Base-by-base conservation (phyloP, 2,888 invertebrate genomes). In the Polymixis lichenea region DNA sequence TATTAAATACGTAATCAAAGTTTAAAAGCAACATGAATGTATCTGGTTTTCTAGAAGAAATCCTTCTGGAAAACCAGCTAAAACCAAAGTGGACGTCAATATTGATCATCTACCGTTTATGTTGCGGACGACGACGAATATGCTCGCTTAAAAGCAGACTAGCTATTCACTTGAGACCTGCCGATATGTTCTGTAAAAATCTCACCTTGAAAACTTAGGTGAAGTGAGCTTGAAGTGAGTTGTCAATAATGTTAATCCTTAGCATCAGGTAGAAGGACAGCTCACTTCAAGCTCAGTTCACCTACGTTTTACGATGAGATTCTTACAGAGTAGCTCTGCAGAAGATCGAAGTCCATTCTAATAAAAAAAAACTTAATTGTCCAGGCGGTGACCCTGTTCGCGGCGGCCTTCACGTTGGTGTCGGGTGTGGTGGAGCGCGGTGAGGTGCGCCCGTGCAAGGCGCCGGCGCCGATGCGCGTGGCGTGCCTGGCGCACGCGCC, bases 381-480 rank as follows among this genome's bases (percentile, higher is more conserved):
- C 32, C 88, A 96, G 96, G 92, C 95, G 32, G 92, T 94, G 79
- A 94, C 95, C 0, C 80, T 96, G 76, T 94, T 95, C 85, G 91
- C 95, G 80, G 89, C 93, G 7, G 92, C 94, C 6, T 95, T 95
- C 86, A 90, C 89, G 0, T 85, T 94, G 84, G 95, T 94, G 80
- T 85, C 89, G 17, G 88, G 89, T 56, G 92, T 92, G 78, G 78
- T 93, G 87, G 93, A 93, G 76, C 90, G 91, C 43, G 82, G 84
- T n/a, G 92, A 90, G 62, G 38, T 74, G 61, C 88, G 88, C 28
- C 25, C 77, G 8, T 75, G 75, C 77, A 92, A 93, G 80, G 75
- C 84, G 65, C 67, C 88, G 70, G 91, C 90, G 83, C 86, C 92
- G 58, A 83, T 94, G 9, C 94, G 94, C 77, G 87, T 95, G 84